Base-by-base conservation (phyloP, 2,113 vertebrate species). In the Cynocephalus volans region DNA sequence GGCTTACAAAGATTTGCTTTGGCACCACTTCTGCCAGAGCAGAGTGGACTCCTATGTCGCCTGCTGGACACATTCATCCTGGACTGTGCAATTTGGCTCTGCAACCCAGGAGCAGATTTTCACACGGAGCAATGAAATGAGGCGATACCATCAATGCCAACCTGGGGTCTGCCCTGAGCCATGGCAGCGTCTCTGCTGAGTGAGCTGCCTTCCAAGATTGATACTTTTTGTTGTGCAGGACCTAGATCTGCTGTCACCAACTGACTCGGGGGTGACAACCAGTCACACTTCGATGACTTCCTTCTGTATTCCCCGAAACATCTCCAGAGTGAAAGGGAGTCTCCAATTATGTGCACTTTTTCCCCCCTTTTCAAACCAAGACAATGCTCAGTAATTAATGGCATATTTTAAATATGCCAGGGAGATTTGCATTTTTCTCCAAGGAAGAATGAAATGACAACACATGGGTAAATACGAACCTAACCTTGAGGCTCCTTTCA, bases 321-420 rank as follows among this genome's bases (percentile, higher is more conserved):
- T 28, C 73, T 50, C 62, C 64, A 21, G 60, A 92, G 69, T 45
- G 45, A 95, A 90, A 76, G 54, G 19, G 95, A 92, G 92, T 96
- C 93, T 98, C 77, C 88, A 73, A 1, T 76, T 89, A 15, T 12
- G 50, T 52, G 45, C 8, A 21, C 14, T 50, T 56, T 65, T 18
- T 41, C 33, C 28, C 36, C 23, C 17, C 19, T 36, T 62, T 65
- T 24, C 89, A 88, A 33, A 87, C 75, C 70, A 50, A 98, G 87
- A 92, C 89, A 88, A 15, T 48, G 77, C 62, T 96, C 60, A 13
- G 97, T 89, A 97, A 98, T 97, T 97, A 98, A 97, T 72, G 97
- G 73, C 87, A 60, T 60, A 67, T 96, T 97, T 92, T 93, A 65
- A 96, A 90, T 88, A 91, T 87, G 56, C 86, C 79, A 17, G 81